phyloP scores from a whole-genome alignment of 2,113 vertebrate species.

The Carettochelys insculpta region DNA sequence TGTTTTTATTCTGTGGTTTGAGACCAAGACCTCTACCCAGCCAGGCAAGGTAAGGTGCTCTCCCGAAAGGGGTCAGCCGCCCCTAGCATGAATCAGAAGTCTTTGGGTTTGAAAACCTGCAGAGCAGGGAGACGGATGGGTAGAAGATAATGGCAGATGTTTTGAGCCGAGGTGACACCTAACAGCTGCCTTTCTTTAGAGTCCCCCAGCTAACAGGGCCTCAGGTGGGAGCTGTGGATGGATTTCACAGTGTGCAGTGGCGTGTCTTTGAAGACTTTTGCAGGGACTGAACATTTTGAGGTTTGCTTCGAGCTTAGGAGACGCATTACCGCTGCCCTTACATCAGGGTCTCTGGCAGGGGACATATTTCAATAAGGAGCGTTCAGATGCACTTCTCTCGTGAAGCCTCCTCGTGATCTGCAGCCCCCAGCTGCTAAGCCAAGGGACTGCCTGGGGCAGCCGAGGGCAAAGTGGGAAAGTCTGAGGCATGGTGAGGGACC shows the following conservation, averaged over 20 bases:
- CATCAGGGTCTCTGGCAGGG: too few relatives aligned
- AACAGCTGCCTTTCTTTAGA: neutral
- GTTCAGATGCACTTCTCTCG: too few relatives aligned
- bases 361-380: too few relatives aligned
- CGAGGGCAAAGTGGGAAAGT: neutral
- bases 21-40: neutral
- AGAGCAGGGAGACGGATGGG: neutral
- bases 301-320: neutral
- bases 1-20: neutral
- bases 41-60: neutral
- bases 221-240: neutral
- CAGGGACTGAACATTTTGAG: neutral
- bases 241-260: neutral
- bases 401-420: too few relatives aligned
- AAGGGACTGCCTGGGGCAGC: neutral
- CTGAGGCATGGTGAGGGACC: neutral
- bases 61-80: neutral
- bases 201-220: neutral
- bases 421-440: neutral
- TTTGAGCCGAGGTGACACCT: neutral
- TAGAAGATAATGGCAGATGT: neutral
- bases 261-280: too few relatives aligned
- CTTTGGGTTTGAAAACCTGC: neutral
- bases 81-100: too few relatives aligned
- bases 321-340: neutral